phyloP scores from a whole-genome alignment of 2,888 invertebrate genomes.

The Eristalis arbustorum region DNA sequence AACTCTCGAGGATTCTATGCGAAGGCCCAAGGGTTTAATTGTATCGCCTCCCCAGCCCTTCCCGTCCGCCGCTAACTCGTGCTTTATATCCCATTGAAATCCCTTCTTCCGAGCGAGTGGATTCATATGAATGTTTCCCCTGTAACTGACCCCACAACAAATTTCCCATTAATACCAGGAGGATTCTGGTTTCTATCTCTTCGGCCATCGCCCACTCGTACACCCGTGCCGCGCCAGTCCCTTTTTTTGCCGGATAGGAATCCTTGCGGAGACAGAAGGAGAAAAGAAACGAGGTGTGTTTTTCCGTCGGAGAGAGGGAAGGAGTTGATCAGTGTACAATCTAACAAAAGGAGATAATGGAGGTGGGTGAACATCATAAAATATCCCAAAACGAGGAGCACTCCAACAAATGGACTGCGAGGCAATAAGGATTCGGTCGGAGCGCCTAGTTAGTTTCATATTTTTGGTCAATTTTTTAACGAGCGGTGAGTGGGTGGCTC shows the following conservation, averaged over 20 bases:
- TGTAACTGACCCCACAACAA: conserved; percentile 53
- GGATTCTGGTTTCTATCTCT: background rate
- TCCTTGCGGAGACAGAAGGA: background rate
- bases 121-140: conserved; percentile 44
- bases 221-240: background rate
- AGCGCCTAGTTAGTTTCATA: background rate
- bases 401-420: background rate
- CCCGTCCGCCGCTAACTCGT: background rate
- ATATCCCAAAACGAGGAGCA: background rate
- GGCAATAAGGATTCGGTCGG: background rate
- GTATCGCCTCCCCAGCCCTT: conserved; percentile 14
- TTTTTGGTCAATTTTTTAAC: background rate
- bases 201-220: background rate
- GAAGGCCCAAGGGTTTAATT: conserved; percentile 7
- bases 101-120: conserved; percentile 54
- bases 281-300: background rate
- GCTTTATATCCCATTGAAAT: conserved; percentile 40
- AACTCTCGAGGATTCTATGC: conserved; percentile 19
- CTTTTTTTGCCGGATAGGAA: background rate
- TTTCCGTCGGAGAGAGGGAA: background rate
- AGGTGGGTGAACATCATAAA: background rate
- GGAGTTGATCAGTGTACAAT: background rate
- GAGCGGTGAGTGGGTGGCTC: too few relatives aligned
- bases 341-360: background rate
- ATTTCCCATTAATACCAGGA: conserved; percentile 43